Evolutionary conservation across 2,113 vertebrate genomes (phyloP).

Genomic region (Solea solea): DNA sequence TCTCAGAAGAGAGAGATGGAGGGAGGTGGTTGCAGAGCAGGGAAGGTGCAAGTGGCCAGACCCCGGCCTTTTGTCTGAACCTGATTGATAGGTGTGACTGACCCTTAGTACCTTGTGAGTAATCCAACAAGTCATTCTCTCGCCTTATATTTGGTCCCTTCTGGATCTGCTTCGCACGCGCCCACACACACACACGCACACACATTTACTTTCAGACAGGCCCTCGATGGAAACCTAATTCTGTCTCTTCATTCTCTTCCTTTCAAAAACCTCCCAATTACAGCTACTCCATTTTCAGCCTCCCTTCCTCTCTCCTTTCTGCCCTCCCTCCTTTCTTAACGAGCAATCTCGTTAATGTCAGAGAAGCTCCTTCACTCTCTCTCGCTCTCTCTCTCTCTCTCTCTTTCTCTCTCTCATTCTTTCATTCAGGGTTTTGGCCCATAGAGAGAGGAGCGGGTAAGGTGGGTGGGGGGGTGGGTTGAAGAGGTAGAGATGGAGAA

Average conservation of each 20-base stretch:
- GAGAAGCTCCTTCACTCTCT: slow-evolving; percentile 50
- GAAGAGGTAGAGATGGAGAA: slow-evolving; percentile 56
- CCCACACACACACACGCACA: slow-evolving; percentile 11
- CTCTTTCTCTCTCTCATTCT: slow-evolving; percentile 33
- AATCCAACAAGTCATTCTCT: slow-evolving; percentile 69
- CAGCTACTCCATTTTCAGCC: slow-evolving; percentile 75
- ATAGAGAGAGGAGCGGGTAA: slow-evolving; percentile 31
- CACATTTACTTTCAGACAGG: slow-evolving; percentile 47
- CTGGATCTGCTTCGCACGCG: slow-evolving; percentile 29
- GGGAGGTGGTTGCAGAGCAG: background rate
- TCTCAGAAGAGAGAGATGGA: slow-evolving; percentile 32
- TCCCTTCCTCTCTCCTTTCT: slow-evolving; percentile 43
- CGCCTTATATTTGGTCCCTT: slow-evolving; percentile 64
- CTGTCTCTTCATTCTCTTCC: slow-evolving; percentile 76
- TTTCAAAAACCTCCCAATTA: slow-evolving; percentile 84
- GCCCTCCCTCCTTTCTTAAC: slow-evolving; percentile 72
- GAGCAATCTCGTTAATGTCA: slow-evolving; percentile 83
- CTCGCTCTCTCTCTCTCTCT: slow-evolving; percentile 38
- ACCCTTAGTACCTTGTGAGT: slow-evolving; percentile 72
- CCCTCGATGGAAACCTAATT: slow-evolving; percentile 78
- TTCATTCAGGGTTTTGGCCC: slow-evolving; percentile 56
- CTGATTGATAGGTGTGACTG: slow-evolving; percentile 78
- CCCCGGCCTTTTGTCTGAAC: slow-evolving; percentile 46
- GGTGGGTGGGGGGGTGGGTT: slow-evolving; percentile 30
- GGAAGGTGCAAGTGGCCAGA: background rate